phyloP scores from a whole-genome alignment of 2,113 vertebrate genomes.

The Gobius niger region DNA sequence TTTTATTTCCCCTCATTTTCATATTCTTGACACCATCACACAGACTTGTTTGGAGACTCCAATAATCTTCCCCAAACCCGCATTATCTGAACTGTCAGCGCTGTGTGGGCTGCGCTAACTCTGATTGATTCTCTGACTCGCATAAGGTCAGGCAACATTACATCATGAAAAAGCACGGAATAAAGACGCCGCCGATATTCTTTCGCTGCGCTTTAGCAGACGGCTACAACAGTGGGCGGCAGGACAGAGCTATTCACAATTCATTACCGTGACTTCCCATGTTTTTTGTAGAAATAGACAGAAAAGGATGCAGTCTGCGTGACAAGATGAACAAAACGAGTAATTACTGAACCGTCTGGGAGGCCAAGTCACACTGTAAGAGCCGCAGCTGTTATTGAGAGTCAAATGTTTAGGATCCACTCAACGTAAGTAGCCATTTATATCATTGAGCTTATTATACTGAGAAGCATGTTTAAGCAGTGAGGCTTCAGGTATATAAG shows the following conservation, averaged over 20 bases:
- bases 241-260: not conserved
- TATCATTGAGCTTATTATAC: too few relatives aligned
- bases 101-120: not conserved
- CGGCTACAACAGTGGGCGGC: not conserved
- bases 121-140: not conserved
- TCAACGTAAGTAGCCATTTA: too few relatives aligned
- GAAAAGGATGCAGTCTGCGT: not conserved
- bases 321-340: too few relatives aligned
- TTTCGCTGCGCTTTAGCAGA: not conserved
- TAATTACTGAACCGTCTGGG: too few relatives aligned
- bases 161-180: not conserved
- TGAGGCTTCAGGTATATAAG: too few relatives aligned
- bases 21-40: not conserved
- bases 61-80: not conserved
- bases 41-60: slow-evolving; percentile 1
- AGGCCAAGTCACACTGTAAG: too few relatives aligned
- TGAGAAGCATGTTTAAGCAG: too few relatives aligned
- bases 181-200: not conserved
- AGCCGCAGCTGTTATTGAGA: too few relatives aligned
- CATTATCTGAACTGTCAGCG: slow-evolving; percentile 1
- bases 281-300: not conserved
- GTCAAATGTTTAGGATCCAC: too few relatives aligned
- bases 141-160: slow-evolving; percentile 6
- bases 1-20: not conserved
- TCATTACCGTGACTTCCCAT: not conserved